Conservation (phyloP, 2,113 vertebrate species). For the Oncorhynchus masou region DNA sequence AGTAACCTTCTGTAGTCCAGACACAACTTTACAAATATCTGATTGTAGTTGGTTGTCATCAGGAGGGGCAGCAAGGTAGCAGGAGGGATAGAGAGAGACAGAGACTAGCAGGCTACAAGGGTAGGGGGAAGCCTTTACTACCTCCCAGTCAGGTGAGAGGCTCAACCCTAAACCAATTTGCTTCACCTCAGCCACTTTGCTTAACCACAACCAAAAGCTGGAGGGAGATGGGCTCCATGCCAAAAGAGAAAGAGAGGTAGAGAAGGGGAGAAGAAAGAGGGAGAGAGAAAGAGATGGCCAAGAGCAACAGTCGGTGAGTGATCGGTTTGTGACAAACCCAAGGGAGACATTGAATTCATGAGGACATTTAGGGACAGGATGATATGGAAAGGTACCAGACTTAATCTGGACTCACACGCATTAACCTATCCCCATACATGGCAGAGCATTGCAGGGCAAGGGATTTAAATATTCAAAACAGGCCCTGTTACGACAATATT, state of each 20-base stretch:
- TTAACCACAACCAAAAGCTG: no score
- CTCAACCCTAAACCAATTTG: background rate
- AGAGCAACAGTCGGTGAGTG: background rate
- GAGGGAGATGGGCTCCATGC: background rate
- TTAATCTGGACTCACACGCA: background rate
- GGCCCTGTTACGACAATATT: background rate
- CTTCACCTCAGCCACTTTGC: background rate
- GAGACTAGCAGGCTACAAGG: background rate
- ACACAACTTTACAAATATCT: background rate
- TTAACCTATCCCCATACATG: background rate
- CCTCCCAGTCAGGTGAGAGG: background rate
- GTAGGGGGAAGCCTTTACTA: background rate
- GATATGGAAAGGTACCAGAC: background rate
- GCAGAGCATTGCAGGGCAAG: no score
- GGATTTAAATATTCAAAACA: constrained; percentile 1
- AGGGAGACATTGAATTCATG: background rate
- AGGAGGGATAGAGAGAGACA: background rate
- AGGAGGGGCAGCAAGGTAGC: background rate
- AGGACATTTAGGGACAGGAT: background rate
- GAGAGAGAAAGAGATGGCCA: background rate
- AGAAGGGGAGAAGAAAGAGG: background rate
- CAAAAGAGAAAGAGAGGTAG: background rate
- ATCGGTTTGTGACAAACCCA: background rate
- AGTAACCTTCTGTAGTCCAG: background rate
- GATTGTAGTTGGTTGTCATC: background rate